Base-by-base conservation (phyloP, 2,888 invertebrate genomes). In the Drosophila cognata region DNA sequence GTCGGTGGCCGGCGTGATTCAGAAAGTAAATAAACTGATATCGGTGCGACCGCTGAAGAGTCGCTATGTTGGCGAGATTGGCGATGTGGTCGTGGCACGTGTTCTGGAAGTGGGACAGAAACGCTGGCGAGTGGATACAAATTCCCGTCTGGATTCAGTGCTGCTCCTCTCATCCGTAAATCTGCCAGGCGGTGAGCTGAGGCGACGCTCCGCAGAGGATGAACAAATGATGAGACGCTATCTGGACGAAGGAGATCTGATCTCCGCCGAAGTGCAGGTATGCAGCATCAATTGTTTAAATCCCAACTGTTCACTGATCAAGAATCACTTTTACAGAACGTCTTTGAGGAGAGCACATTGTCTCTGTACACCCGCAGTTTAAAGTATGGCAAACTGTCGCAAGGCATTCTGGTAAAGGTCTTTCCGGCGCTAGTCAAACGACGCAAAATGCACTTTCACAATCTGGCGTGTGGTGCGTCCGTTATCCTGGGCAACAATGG, bases 181-280 rank as follows among this genome's bases (percentile, higher is more conserved):
- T 94, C 94, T 99, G 74, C 99, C 99, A n/a, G 99, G 99, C 35
- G 97, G 98, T 63, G 99, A 99, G 94, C 94, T 99, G 96, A 95
- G 99, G 75, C 94, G 98, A 63, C 95, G 98, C 91, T 98, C 97
- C 5, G 97, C 96, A 7, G 99, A 99, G 94, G 99, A 99, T 94
- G 99, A 99, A 92, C 96, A 98, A 91, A 97, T 97, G 95, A 99
- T 99, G 99, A 94, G 99, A 63, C 96, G 97, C 78, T 98, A 98
- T 93, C 94, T 99, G 56, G 96, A 97, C 92, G 98, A 99, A 93
- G 98, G 98, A 25, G 99, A 99, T 94, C 94, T 99, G 1, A 98
- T 99, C 72, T 98, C 98, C 94, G 99, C 99, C 7, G 99, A 99
- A 94, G 99, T 99, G 0, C 99, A 99, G 92, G 87, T 89, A 2